Conservation (phyloP, 2,113 vertebrate genomes). For the Megalops atlanticus region DNA sequence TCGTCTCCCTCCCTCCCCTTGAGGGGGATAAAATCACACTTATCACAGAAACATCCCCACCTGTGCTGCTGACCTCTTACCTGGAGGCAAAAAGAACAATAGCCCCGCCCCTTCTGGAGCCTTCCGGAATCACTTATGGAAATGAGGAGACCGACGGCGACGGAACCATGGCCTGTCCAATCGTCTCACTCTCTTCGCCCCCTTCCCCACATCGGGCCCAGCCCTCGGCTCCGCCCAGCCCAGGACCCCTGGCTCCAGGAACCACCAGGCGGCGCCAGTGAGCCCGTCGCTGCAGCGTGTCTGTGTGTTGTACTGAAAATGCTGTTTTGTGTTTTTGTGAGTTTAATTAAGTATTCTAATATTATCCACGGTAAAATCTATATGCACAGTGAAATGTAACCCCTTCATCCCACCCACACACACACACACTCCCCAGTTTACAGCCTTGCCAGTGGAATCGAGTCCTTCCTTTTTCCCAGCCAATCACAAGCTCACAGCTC, state of each 20-base stretch:
- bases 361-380: constrained; percentile 19
- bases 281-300: constrained; percentile 21
- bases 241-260: neutral
- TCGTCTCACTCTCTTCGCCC: neutral
- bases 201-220: neutral
- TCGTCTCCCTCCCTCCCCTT: neutral
- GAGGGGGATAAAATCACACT: constrained; percentile 11
- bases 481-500: neutral
- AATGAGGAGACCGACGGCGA: neutral
- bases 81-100: neutral
- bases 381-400: neutral
- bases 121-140: neutral
- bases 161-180: neutral
- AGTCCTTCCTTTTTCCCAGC: neutral
- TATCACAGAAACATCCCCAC: neutral
- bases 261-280: neutral
- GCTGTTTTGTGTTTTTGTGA: constrained; percentile 28
- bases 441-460: constrained; percentile 18
- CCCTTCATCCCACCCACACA: neutral
- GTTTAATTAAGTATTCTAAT: constrained; percentile 21
- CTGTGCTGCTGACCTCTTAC: neutral
- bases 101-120: neutral
- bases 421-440: neutral
- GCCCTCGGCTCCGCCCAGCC: neutral
- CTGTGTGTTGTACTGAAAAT: constrained; percentile 31